Evolutionary conservation across 2,113 vertebrate genomes (phyloP), one percentile per base, ranked within the genome.

Genomic region (Channa maculata): DNA sequence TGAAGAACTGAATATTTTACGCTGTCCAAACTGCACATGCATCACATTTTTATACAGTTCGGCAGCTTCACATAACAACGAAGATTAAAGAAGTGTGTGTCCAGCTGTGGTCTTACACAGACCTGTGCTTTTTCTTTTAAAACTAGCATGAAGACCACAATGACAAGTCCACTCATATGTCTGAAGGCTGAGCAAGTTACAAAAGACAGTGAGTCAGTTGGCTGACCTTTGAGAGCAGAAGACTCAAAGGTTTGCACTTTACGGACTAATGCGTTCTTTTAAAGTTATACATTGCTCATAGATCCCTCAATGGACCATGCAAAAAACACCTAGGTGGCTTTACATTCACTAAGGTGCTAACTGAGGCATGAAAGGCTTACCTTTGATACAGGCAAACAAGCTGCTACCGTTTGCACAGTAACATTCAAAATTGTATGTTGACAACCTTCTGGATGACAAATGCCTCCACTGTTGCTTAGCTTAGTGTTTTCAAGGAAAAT

Each of bases 211-310:
- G 69, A 82, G 60, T 86, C 79, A 79, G 53, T 59, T n/a, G 54
- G 52, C 0, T 83, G 80, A 86, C 72, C 74, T 86, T 71, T 80
- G 64, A 36, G 36, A 49, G 67, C 37, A 67, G 37, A 57, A 9
- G 38, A 24, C 55, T 41, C 9, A 60, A 60, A 60, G 75, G 74
- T 81, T n/a, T 73, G 12, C 3, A 4, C 65, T 61, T 69, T 62
- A 65, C 54, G 75, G 52, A 53, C 64, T 68, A 67, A 74, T 60
- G 13, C 1, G 7, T 38, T 53, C 72, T 60, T 24, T 48, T 39
- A 74, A 69, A 85, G 87, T 88, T 71, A 84, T 7, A 60, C 7
- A 77, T 86, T 84, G 59, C 36, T 81, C 73, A 69, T 86, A 46
- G 77, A 49, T 6, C 2, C 34, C 34, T 46, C 14, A 74, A 79